Conservation (phyloP, 2,113 vertebrate species). For the Takifugu bimaculatus region DNA sequence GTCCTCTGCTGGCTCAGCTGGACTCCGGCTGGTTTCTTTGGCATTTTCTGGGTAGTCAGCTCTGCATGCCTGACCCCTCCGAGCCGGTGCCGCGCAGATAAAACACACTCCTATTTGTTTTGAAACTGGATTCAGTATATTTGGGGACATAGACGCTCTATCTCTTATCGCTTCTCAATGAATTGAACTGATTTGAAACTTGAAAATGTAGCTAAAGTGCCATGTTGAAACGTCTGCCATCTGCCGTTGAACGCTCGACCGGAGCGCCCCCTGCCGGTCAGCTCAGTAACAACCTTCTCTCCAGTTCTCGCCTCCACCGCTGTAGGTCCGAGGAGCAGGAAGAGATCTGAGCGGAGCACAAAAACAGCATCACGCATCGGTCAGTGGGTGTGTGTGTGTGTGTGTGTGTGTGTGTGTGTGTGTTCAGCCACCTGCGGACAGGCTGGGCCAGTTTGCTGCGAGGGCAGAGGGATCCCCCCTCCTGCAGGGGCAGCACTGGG, state of each 20-base stretch:
- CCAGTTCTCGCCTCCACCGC: constrained; percentile 86
- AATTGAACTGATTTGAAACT: constrained; percentile 66
- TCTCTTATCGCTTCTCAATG: constrained; percentile 20
- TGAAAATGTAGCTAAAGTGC: constrained; percentile 90
- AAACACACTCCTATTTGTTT: constrained; percentile 53
- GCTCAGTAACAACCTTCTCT: constrained; percentile 95
- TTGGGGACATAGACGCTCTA: constrained; percentile 26
- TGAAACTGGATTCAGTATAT: constrained; percentile 40
- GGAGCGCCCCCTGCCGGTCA: constrained; percentile 63
- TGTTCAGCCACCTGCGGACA: constrained; percentile 82
- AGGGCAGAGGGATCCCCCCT: constrained; percentile 89
- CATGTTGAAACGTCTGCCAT: constrained; percentile 81
- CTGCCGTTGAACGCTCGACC: constrained; percentile 72
- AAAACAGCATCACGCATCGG: neutral
- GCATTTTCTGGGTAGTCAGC: constrained; percentile 79
- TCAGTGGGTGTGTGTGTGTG: neutral
- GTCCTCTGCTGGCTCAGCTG: constrained; percentile 55
- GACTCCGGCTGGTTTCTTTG: constrained; percentile 85
- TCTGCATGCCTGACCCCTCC: constrained; percentile 62
- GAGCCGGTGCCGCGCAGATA: constrained; percentile 63
- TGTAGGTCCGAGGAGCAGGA: constrained; percentile 86
- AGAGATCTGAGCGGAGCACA: constrained; percentile 77
- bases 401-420: neutral
- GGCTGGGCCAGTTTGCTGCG: constrained; percentile 97
- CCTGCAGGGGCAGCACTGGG: constrained; percentile 83